phyloP scores from a whole-genome alignment of 1,140 invertebrate species.

The Heliconius congener region DNA sequence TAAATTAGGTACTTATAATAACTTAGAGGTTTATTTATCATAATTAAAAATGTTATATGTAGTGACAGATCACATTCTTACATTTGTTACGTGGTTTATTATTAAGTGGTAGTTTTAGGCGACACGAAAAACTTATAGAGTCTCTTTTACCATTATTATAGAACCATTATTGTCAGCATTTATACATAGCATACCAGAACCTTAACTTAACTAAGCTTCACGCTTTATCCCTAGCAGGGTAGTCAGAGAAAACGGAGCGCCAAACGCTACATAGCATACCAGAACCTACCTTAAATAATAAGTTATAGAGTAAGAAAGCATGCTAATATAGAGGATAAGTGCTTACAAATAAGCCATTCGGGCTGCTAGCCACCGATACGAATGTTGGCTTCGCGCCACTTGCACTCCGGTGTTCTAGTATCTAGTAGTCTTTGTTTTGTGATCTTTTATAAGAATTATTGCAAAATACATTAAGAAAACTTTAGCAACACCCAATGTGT shows the following conservation, averaged over 20 bases:
- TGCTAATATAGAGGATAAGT: constrained; percentile 23
- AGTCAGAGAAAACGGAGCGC: too few relatives aligned
- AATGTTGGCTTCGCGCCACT: constrained; percentile 23
- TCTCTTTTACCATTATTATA: too few relatives aligned
- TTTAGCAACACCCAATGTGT: not conserved
- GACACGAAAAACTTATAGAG: too few relatives aligned
- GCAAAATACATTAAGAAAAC: not conserved
- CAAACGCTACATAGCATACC: not conserved
- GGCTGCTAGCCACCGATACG: constrained; percentile 20
- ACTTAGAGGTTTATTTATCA: not conserved
- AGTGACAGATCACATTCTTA: not conserved
- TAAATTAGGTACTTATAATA: not conserved
- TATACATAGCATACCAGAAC: not conserved
- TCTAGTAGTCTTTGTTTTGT: constrained; percentile 7
- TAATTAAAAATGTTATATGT: not conserved
- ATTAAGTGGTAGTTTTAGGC: too few relatives aligned
- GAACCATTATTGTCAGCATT: too few relatives aligned
- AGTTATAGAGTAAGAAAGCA: constrained; percentile 5
- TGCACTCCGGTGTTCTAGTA: constrained; percentile 6
- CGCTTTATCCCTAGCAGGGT: too few relatives aligned
- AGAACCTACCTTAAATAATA: not conserved
- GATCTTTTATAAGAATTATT: constrained; percentile 9
- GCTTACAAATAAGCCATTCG: constrained; percentile 25
- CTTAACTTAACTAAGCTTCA: not conserved
- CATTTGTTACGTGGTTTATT: not conserved